Base-by-base conservation (phyloP, 2,113 vertebrate genomes). In the Sprattus sprattus region DNA sequence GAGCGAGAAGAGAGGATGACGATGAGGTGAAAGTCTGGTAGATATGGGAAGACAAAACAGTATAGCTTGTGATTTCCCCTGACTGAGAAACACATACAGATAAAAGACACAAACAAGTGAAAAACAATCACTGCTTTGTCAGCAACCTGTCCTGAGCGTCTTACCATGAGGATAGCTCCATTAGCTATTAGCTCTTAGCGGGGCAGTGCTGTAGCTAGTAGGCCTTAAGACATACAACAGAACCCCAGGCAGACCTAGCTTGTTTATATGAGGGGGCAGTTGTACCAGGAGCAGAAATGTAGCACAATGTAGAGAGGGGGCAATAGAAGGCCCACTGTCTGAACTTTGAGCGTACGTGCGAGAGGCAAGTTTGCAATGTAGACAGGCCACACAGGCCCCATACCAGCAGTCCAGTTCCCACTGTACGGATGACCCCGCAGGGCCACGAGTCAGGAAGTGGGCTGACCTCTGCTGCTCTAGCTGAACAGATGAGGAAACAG, bases 261-360 rank as follows among this genome's bases (percentile, higher is more conserved):
- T 32, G 71, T 78, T 32, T 39, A 78, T 11, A 4, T 32, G 71
- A 11, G 16, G 64, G n/a, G 6, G 71, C 6, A 60, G 54, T 60
- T 60, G 54, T 4, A 5, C 20, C 54, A 60, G 5, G 18, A 60
- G 44, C 15, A 54, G 25, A 49, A 82, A 52, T 45, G 82, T 7
- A 83, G 71, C 28, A 78, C 71, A 78, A 78, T 4, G 32, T 15
- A 78, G 11, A 39, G 28, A 32, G 18, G 45, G 20, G 25, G 49
- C 28, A 84, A 85, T 67, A 44, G 85, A 81, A 82, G 45, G 71
- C 9, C 83, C 57, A 85, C 80, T 67, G 39, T 39, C 20, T 82
- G 44, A 67, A 75, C 67, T 83, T 83, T 85, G 71, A 39, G 44
- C 28, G 4, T 39, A 78, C 13, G 28, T 3, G 28, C 9, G 71